These are phyloP conservation scores for Erynnis tages DNA, from an alignment of 2,888 invertebrate species.

Conservation along the genomic window DNA sequence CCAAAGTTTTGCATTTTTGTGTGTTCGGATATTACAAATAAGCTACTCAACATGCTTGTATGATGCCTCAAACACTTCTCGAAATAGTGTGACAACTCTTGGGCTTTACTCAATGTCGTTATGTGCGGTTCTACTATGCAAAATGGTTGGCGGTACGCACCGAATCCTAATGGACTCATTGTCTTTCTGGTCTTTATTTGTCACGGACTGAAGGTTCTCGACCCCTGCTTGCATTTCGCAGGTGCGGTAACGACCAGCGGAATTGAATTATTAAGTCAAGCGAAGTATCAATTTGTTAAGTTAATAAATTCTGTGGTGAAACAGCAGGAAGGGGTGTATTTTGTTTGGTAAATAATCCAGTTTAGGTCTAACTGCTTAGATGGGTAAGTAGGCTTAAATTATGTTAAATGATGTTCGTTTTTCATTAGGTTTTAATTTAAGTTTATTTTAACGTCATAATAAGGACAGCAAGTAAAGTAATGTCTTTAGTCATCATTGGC, in stretches of 20 bases:
- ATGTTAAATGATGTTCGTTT: no score
- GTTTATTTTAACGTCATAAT: no score
- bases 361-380: no score
- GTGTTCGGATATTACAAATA: no score
- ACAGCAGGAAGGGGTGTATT: no score
- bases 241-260: constrained; percentile 12
- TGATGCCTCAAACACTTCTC: no score
- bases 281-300: constrained; percentile 17
- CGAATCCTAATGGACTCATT: constrained; percentile 71
- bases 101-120: constrained; percentile 13
- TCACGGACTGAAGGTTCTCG: constrained; percentile 27
- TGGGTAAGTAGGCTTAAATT: no score
- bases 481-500: background rate
- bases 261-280: constrained; percentile 14
- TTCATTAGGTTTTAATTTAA: no score
- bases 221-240: constrained; percentile 23
- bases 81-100: no score
- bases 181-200: constrained; percentile 39
- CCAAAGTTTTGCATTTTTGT: no score
- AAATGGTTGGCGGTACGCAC: constrained; percentile 48
- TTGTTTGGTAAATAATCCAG: no score
- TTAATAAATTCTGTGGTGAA: constrained; percentile 5
- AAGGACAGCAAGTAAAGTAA: background rate
- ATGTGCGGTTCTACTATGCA: constrained; percentile 36
- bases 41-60: no score